Conservation (phyloP, 2,888 invertebrate genomes). For the Petrolisthes manimaculis region DNA sequence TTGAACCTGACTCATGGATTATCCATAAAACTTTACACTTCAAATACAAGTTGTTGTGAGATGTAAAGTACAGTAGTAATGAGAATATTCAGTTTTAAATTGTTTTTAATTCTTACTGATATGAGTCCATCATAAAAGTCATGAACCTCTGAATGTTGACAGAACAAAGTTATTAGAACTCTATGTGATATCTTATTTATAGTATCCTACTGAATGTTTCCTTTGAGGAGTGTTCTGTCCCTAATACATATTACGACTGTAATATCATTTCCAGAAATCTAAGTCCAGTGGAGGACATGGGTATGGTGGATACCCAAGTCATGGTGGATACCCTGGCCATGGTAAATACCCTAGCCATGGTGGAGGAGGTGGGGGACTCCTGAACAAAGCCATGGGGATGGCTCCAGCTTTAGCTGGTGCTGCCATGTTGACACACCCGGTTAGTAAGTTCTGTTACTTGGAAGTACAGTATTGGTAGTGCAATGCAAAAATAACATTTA, state of each 20-base stretch:
- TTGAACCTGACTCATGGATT: too few relatives aligned
- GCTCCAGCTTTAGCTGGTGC: slow-evolving; percentile 47
- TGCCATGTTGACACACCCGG: slow-evolving; percentile 42
- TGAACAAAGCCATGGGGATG: slow-evolving; percentile 47
- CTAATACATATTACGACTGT: not conserved
- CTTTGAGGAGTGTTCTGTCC: not conserved
- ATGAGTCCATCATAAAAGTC: too few relatives aligned
- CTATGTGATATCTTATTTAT: not conserved
- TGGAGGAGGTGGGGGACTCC: slow-evolving; percentile 45
- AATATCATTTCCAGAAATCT: slow-evolving; percentile 37
- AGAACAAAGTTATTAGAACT: not conserved
- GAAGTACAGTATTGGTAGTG: not conserved
- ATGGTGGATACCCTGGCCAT: slow-evolving; percentile 37
- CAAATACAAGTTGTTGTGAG: too few relatives aligned
- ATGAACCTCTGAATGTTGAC: too few relatives aligned
- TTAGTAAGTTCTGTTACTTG: not conserved
- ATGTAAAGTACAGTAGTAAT: too few relatives aligned
- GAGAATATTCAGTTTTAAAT: too few relatives aligned
- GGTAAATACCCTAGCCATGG: slow-evolving; percentile 7
- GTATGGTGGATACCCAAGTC: slow-evolving; percentile 34
- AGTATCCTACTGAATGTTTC: not conserved
- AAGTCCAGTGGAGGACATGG: slow-evolving; percentile 27
- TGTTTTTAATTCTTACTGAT: too few relatives aligned
- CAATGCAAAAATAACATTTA: not conserved
- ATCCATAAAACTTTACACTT: too few relatives aligned